phyloP scores from a whole-genome alignment of 2,888 invertebrate genomes.

The Sepiola atlantica region DNA sequence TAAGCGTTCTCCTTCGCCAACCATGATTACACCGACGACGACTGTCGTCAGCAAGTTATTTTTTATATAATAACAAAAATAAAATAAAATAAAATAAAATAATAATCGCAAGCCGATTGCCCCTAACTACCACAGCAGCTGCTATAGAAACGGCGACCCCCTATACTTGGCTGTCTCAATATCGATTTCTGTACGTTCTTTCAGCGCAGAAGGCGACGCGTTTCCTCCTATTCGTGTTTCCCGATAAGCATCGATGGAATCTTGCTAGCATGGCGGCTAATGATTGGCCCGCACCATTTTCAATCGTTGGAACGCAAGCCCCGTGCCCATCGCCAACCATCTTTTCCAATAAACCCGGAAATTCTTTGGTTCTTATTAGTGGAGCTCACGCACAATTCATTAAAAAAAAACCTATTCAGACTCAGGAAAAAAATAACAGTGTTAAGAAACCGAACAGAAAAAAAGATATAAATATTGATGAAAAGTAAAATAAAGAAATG shows the following conservation, averaged over 20 bases:
- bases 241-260: not conserved
- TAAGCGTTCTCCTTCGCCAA: not conserved
- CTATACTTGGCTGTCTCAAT: not conserved
- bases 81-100: too few species aligned
- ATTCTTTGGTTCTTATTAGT: not conserved
- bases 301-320: not conserved
- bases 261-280: not conserved
- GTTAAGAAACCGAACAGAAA: not conserved
- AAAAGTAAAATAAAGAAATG: not conserved
- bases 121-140: not conserved
- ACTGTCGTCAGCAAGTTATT: not conserved
- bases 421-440: not conserved
- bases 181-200: not conserved
- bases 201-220: not conserved
- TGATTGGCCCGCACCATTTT: not conserved
- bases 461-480: not conserved
- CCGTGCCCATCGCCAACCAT: not conserved
- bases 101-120: not conserved
- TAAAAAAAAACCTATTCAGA: not conserved
- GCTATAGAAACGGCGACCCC: not conserved
- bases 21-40: not conserved
- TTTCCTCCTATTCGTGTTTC: constrained; percentile 4
- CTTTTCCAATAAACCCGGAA: not conserved
- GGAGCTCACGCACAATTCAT: not conserved
- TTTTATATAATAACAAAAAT: too few species aligned